A percentile compares a stretch with the other conserved stretches of the same genome.
Evolutionary conservation across 2,797 vertebrate species (phyloP).

Genomic region (Oreochromis grahami): DNA sequence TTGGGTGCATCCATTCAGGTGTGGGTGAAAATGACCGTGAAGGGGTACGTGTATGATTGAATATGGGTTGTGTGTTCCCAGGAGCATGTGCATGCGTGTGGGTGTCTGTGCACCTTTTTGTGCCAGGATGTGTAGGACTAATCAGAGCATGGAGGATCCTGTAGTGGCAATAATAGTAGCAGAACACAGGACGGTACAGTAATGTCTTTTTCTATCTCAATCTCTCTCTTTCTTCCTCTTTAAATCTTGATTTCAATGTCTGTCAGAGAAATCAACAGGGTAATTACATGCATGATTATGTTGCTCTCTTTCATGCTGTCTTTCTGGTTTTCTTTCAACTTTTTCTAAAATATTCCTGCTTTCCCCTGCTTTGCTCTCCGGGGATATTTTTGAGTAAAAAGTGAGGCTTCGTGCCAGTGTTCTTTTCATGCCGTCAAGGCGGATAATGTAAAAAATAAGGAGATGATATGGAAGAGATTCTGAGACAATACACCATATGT

Average conservation of each 20-base stretch:
- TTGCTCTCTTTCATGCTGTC: not conserved
- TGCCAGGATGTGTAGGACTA: constrained; percentile 9
- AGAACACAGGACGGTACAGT: not conserved
- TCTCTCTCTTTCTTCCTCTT: not conserved
- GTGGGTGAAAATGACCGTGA: constrained; percentile 7
- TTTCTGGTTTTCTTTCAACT: not conserved
- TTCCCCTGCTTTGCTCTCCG: not conserved
- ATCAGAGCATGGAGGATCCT: constrained; percentile 19
- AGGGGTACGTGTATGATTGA: not conserved
- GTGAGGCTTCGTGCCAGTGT: constrained; percentile 1
- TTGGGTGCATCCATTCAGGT: constrained; percentile 1
- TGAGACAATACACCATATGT: not conserved
- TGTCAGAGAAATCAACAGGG: constrained; percentile 14
- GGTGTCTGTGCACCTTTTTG: not conserved
- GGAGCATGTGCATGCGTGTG: not conserved
- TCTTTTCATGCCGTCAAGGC: constrained; percentile 2
- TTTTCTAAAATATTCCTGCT: not conserved
- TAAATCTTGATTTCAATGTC: constrained; percentile 25
- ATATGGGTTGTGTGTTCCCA: not conserved
- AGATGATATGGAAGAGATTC: not conserved
- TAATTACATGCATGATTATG: constrained; percentile 24
- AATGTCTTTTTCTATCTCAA: not conserved
- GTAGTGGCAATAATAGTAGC: constrained; percentile 1
- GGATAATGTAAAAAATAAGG: not conserved
- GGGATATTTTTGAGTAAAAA: not conserved